These are phyloP conservation scores for Cydia pomonella DNA, from an alignment of 1,140 invertebrate species.

Conservation along the genomic window DNA sequence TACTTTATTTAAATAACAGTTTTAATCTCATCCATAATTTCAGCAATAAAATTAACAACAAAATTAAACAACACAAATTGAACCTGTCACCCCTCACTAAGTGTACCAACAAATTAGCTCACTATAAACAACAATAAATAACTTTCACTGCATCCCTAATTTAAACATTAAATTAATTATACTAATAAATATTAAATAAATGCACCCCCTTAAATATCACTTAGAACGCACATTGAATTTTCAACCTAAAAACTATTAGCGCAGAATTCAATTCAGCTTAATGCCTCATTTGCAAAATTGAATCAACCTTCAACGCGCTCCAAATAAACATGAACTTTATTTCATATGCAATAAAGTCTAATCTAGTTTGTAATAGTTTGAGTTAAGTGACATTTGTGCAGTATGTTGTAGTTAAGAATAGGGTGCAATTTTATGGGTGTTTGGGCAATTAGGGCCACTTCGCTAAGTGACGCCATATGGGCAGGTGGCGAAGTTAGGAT, in stretches of 20 bases:
- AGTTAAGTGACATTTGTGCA: constrained; percentile 19
- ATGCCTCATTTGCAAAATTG: background rate
- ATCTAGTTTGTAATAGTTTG: background rate
- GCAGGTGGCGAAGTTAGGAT: background rate
- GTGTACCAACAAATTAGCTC: constrained; percentile 15
- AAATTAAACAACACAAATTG: constrained; percentile 14
- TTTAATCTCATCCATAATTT: constrained; percentile 3
- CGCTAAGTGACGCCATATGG: constrained; percentile 6
- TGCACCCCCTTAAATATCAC: background rate
- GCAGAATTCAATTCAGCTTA: background rate
- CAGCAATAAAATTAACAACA: constrained; percentile 10
- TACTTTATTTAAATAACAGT: background rate
- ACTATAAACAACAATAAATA: constrained; percentile 33
- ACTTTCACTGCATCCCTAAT: constrained; percentile 6
- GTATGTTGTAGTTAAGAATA: constrained; percentile 8
- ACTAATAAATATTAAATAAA: constrained; percentile 33
- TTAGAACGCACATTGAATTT: background rate
- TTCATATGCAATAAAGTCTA: background rate
- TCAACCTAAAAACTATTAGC: background rate
- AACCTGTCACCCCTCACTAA: constrained; percentile 20
- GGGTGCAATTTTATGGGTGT: constrained; percentile 16
- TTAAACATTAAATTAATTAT: constrained; percentile 25
- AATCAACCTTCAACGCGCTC: background rate
- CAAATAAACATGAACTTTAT: background rate
- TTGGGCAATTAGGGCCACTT: constrained; percentile 6